Conservation (phyloP, 2,888 invertebrate species). For the Caradrina clavipalpis region DNA sequence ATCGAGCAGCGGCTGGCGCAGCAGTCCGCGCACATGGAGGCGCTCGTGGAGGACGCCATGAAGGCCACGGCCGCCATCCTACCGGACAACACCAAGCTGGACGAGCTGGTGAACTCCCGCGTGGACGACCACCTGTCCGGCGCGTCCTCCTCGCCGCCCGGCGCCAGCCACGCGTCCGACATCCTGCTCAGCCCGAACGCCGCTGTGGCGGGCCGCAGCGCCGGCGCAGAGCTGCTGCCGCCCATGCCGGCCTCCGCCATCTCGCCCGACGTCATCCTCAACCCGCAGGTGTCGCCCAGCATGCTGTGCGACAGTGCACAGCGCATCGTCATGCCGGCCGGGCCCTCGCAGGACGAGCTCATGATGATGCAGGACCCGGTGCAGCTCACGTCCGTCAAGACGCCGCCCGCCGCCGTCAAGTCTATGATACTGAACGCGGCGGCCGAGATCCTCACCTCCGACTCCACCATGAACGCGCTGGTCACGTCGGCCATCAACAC, state of each 20-base stretch:
- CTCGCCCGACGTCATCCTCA: constrained; percentile 91
- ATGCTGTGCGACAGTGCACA: constrained; percentile 84
- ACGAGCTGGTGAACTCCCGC: constrained; percentile 90
- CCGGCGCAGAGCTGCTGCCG: constrained; percentile 78
- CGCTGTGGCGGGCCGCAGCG: constrained; percentile 76
- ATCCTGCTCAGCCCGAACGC: constrained; percentile 80
- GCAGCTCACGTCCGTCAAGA: constrained; percentile 85
- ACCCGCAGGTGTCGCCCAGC: constrained; percentile 91
- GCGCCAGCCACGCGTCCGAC: constrained; percentile 82
- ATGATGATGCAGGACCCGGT: constrained; percentile 85
- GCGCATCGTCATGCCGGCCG: constrained; percentile 72
- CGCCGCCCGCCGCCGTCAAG: constrained; percentile 92
- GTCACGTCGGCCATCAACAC: constrained; percentile 90
- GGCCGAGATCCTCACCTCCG: constrained; percentile 93
- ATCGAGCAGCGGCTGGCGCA: constrained; percentile 82
- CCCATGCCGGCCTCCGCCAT: constrained; percentile 79
- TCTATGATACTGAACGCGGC: constrained; percentile 95
- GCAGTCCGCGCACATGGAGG: constrained; percentile 87
- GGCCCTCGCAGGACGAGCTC: constrained; percentile 77
- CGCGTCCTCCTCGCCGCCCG: constrained; percentile 76
- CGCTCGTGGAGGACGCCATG: constrained; percentile 87
- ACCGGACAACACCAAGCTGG: constrained; percentile 88
- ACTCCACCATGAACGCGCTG: constrained; percentile 90
- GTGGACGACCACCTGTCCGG: constrained; percentile 84
- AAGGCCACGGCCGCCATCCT: constrained; percentile 86